A percentile compares a stretch with the other conserved stretches of the same genome.
Evolutionary conservation across 2,888 invertebrate genomes (phyloP).

Genomic region (Patella depressa): DNA sequence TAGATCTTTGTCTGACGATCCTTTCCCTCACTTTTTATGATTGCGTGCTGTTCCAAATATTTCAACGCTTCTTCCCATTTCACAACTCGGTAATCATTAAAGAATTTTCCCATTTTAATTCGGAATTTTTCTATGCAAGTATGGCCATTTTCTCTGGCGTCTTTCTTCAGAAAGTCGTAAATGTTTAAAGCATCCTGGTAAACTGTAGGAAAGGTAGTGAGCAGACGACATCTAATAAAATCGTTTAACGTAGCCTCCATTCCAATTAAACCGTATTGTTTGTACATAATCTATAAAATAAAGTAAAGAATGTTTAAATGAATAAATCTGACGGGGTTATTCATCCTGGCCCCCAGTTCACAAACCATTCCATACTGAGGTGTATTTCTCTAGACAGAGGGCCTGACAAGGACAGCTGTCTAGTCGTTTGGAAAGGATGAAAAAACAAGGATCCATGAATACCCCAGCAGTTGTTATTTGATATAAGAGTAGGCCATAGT

Average conservation of each 20-base stretch:
- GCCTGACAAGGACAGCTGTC: too few relatives aligned
- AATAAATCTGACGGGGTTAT: too few relatives aligned
- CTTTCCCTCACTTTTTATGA: constrained; percentile 42
- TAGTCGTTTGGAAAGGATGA: too few relatives aligned
- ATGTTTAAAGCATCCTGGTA: constrained; percentile 57
- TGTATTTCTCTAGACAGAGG: too few relatives aligned
- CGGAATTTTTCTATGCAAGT: constrained; percentile 41
- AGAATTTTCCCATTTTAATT: neutral
- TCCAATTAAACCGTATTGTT: constrained; percentile 44
- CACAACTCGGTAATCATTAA: constrained; percentile 25
- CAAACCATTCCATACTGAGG: too few relatives aligned
- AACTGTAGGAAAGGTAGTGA: constrained; percentile 39
- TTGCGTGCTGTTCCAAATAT: constrained; percentile 47
- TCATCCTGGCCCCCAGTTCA: too few relatives aligned
- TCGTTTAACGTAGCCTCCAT: constrained; percentile 49
- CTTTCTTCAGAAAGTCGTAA: constrained; percentile 59
- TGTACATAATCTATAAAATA: constrained; percentile 44
- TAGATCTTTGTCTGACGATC: constrained; percentile 41
- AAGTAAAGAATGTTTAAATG: neutral
- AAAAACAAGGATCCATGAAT: too few relatives aligned
- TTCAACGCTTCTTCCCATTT: constrained; percentile 47
- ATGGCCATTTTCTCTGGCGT: constrained; percentile 53
- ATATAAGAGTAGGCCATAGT: too few relatives aligned
- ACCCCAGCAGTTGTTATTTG: too few relatives aligned
- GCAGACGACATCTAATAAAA: constrained; percentile 42